A percentile compares a stretch with the other conserved stretches of the same genome.
These are phyloP conservation scores for Enteromius afrohamiltoni DNA, from an alignment of 2,797 vertebrate genomes.

Conservation along the genomic window DNA sequence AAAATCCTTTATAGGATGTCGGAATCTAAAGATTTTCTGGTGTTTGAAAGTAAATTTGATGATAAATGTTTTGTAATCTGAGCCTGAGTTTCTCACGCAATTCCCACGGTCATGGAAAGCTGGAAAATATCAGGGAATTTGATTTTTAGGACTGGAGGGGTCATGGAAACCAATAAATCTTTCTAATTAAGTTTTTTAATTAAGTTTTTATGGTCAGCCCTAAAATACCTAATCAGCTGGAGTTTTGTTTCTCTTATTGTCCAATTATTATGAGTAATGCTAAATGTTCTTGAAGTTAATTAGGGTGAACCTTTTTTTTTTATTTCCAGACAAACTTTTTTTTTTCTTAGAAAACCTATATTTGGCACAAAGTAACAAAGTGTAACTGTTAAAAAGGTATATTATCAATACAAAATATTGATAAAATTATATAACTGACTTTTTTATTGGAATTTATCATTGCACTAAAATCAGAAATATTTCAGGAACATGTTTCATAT, in stretches of 20 bases:
- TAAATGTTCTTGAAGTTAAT: background rate
- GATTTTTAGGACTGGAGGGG: background rate
- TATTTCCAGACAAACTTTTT: background rate
- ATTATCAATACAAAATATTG: background rate
- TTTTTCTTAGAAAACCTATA: background rate
- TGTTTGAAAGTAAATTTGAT: background rate
- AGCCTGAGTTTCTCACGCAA: background rate
- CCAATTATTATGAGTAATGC: background rate
- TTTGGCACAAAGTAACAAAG: background rate
- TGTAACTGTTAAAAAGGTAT: background rate
- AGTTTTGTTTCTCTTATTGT: background rate
- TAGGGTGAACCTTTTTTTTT: background rate
- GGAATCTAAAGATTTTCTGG: background rate
- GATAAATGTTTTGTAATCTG: background rate
- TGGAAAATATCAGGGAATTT: background rate
- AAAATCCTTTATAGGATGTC: background rate
- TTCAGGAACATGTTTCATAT: background rate
- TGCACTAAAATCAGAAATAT: background rate
- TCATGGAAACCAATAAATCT: background rate
- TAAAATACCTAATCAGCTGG: background rate
- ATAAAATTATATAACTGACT: background rate
- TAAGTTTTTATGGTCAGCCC: background rate
- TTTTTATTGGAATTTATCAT: background rate
- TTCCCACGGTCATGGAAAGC: background rate
- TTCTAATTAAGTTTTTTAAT: background rate